Evolutionary conservation across 1,140 invertebrate genomes (phyloP).

Genomic region (Solenopsis invicta): DNA sequence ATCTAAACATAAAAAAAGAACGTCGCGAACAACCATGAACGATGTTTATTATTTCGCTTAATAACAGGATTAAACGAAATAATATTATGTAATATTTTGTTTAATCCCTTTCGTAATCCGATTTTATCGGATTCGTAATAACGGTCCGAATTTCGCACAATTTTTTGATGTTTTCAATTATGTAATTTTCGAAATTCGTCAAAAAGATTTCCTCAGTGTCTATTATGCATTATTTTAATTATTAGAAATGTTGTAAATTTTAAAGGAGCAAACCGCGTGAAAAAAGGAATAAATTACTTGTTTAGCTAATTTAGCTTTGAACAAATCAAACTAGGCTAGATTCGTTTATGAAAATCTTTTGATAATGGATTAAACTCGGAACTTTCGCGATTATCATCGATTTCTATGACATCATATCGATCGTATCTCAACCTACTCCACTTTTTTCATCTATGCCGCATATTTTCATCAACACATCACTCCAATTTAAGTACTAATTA

Average conservation of each 20-base stretch:
- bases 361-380: not conserved
- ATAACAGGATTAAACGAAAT: not conserved
- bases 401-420: not conserved
- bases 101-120: not conserved
- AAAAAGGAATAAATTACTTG: not conserved
- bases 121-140: not conserved
- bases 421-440: not conserved
- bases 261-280: not conserved
- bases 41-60: too few species aligned
- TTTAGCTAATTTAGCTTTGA: not conserved
- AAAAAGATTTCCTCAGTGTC: not conserved
- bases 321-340: not conserved
- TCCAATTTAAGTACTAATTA: not conserved
- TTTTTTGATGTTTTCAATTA: not conserved
- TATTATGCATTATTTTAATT: not conserved
- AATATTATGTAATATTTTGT: not conserved
- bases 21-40: too few species aligned
- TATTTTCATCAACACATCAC: not conserved
- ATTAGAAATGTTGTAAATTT: not conserved
- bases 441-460: not conserved
- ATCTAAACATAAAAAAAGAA: not conserved
- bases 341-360: not conserved
- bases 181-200: not conserved
- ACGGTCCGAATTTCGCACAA: not conserved
- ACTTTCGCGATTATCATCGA: not conserved